A percentile compares a stretch with the other conserved stretches of the same genome.
Evolutionary conservation across 1,140 invertebrate genomes (phyloP).

Genomic region (Melanaphis sacchari): DNA sequence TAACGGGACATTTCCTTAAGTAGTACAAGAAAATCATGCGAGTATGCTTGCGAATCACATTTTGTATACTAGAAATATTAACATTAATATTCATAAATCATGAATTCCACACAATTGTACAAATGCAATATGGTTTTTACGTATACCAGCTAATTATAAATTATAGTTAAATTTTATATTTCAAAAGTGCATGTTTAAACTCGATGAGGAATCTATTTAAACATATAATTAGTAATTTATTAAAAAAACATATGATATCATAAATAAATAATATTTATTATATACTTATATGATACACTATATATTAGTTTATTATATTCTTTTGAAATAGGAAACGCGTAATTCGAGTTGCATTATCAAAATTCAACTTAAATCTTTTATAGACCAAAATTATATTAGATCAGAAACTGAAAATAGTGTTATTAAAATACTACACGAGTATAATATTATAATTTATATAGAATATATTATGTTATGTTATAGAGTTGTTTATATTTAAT

Average conservation of each 20-base stretch:
- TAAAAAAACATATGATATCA: background rate
- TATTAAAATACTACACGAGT: background rate
- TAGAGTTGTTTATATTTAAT: conserved; percentile 4
- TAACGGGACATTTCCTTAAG: too few species aligned
- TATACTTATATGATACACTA: background rate
- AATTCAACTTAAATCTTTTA: background rate
- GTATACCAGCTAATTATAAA: background rate
- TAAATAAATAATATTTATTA: background rate
- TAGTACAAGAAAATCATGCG: too few species aligned
- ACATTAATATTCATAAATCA: background rate
- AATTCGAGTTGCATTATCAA: conserved; percentile 1
- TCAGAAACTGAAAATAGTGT: background rate
- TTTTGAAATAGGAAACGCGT: background rate
- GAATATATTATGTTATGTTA: background rate
- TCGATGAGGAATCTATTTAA: background rate
- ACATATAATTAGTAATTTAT: background rate
- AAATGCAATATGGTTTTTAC: background rate
- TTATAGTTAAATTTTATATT: background rate
- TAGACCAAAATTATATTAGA: background rate
- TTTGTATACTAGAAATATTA: too few species aligned
- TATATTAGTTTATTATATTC: background rate
- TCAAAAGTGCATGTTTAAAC: too few species aligned
- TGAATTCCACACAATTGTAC: background rate
- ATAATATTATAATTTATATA: background rate
- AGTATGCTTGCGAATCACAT: too few species aligned